Conservation (phyloP, 2,888 invertebrate genomes). For the Isotomurus palustris region DNA sequence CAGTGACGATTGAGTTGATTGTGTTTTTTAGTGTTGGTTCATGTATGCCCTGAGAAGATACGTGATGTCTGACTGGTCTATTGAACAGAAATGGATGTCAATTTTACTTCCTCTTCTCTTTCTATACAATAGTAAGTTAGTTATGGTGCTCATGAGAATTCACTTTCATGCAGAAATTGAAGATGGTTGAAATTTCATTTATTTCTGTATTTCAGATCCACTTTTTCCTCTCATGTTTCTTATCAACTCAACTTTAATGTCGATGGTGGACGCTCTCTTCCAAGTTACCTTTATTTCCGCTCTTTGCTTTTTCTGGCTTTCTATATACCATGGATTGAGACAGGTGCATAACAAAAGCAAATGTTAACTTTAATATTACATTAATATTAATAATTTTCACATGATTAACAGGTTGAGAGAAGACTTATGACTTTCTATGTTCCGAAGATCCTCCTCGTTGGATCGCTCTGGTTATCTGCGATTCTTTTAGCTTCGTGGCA, state of each 20-base stretch:
- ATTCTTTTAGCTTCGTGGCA: constrained; percentile 85
- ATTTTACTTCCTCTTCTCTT: constrained; percentile 78
- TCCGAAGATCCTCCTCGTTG: constrained; percentile 81
- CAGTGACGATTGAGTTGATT: no score
- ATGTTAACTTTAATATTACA: background rate
- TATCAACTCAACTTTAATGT: constrained; percentile 81
- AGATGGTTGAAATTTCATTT: no score
- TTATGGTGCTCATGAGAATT: constrained; percentile 2
- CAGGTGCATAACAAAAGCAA: constrained; percentile 60
- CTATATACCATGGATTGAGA: constrained; percentile 88
- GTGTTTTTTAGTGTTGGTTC: constrained; percentile 75
- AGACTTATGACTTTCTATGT: constrained; percentile 80
- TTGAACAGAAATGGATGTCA: constrained; percentile 96
- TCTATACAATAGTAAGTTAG: constrained; percentile 79
- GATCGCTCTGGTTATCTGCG: constrained; percentile 79
- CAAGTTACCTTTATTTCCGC: constrained; percentile 85
- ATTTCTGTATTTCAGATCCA: constrained; percentile 65
- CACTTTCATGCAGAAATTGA: no score
- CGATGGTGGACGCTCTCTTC: constrained; percentile 83
- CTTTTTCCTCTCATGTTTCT: constrained; percentile 86
- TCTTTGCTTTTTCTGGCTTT: constrained; percentile 88
- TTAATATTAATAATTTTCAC: background rate
- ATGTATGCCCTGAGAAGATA: constrained; percentile 82
- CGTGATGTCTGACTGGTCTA: constrained; percentile 87
- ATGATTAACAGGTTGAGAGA: constrained; percentile 80